Evolutionary conservation across 2,113 vertebrate species (phyloP).

Genomic region (Tragelaphus strepsiceros): DNA sequence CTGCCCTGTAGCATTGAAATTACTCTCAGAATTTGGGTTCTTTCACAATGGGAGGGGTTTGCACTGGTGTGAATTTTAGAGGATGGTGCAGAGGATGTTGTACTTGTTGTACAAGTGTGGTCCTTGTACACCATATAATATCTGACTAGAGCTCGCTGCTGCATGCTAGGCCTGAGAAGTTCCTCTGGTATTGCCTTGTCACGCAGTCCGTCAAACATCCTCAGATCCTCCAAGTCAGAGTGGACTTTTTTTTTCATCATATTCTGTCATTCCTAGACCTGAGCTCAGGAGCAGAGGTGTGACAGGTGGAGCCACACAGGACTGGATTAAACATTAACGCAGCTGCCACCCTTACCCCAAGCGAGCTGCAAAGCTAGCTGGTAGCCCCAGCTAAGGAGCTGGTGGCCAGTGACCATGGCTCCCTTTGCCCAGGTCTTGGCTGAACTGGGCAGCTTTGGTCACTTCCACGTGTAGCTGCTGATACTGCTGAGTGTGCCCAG

Average conservation of each 20-base stretch:
- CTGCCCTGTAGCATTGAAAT: neutral
- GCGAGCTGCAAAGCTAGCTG: neutral
- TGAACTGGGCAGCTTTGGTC: slow-evolving; percentile 86
- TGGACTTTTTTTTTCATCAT: neutral
- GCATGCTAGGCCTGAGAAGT: neutral
- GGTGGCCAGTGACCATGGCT: slow-evolving; percentile 24
- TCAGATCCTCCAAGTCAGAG: neutral
- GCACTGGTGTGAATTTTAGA: neutral
- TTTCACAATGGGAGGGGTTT: neutral
- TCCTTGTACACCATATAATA: rapidly evolving
- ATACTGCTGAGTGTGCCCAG: slow-evolving; percentile 76
- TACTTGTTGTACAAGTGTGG: too few species aligned
- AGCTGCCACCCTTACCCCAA: neutral
- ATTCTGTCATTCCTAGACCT: neutral
- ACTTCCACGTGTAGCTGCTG: slow-evolving; percentile 85
- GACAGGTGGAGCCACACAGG: neutral
- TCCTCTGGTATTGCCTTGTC: neutral
- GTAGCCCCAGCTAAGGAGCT: neutral
- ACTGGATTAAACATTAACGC: slow-evolving; percentile 81
- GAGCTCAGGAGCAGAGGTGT: neutral
- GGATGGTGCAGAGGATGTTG: neutral
- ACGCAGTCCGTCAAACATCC: neutral
- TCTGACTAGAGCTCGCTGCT: neutral
- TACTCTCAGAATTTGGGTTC: neutral
- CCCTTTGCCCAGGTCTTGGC: slow-evolving; percentile 81